phyloP scores from a whole-genome alignment of 2,888 invertebrate genomes.

The Protophormia terraenovae region DNA sequence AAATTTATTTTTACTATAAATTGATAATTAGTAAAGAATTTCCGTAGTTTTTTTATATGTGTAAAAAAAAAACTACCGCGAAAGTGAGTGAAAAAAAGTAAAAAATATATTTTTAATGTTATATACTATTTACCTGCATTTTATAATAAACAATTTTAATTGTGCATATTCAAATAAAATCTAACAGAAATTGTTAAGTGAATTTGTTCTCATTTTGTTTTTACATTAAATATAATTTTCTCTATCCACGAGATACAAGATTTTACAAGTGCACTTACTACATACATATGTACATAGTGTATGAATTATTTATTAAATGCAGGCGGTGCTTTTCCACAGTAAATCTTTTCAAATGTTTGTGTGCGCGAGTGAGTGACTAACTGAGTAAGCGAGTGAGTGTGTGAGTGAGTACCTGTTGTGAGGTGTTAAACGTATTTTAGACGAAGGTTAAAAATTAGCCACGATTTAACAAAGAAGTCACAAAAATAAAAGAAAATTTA shows the following conservation, averaged over 20 bases:
- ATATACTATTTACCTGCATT: neutral
- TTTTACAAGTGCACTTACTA: slow-evolving; percentile 43
- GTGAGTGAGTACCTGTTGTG: slow-evolving; percentile 44
- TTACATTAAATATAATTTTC: slow-evolving; percentile 16
- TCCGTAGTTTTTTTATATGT: neutral
- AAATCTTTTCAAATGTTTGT: neutral
- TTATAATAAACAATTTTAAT: neutral
- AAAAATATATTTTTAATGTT: neutral
- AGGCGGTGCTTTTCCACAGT: slow-evolving; percentile 2
- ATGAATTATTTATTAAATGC: slow-evolving; percentile 15
- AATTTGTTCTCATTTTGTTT: slow-evolving; percentile 17
- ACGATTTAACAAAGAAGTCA: slow-evolving; percentile 39
- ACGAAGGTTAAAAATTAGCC: slow-evolving; percentile 49
- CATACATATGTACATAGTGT: neutral
- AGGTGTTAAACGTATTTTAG: slow-evolving; percentile 42
- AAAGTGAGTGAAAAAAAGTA: neutral
- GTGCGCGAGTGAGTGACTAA: neutral
- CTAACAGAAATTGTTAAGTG: slow-evolving; percentile 1
- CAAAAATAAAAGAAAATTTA: slow-evolving; percentile 21
- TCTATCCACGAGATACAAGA: slow-evolving; percentile 30
- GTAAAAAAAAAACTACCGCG: slow-evolving; percentile 23
- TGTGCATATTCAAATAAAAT: slow-evolving; percentile 6
- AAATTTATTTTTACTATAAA: neutral
- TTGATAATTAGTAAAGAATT: slow-evolving; percentile 3
- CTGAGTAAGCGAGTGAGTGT: neutral